phyloP scores from a whole-genome alignment of 2,888 invertebrate genomes.

The Salpingus planirostris region DNA sequence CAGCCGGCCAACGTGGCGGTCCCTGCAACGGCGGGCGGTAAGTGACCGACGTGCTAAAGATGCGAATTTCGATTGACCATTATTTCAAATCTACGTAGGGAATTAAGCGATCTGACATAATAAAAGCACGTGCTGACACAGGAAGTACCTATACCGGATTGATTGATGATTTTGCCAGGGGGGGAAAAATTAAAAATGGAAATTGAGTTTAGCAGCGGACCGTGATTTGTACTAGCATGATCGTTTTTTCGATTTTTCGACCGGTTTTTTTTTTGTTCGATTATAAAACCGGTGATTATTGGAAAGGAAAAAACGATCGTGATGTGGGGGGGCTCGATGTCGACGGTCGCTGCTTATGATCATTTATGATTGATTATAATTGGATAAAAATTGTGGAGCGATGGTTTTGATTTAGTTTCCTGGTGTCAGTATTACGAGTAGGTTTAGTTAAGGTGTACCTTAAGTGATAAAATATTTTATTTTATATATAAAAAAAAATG shows the following conservation, averaged over 20 bases:
- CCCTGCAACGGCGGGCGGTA: slow-evolving; percentile 13
- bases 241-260: too few relatives aligned
- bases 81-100: slow-evolving; percentile 11
- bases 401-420: slow-evolving; percentile 8
- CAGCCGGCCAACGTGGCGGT: slow-evolving; percentile 8
- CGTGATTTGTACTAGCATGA: too few relatives aligned
- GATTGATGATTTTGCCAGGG: too few relatives aligned
- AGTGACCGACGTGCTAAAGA: too few relatives aligned
- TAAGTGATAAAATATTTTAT: slow-evolving; percentile 34
- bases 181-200: too few relatives aligned
- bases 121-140: slow-evolving; percentile 21
- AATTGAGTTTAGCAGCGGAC: too few relatives aligned
- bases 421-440: slow-evolving; percentile 30
- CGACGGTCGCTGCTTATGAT: background rate
- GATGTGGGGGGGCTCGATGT: too few relatives aligned
- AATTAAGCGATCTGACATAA: slow-evolving; percentile 19
- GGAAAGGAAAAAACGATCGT: too few relatives aligned
- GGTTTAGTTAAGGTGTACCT: slow-evolving; percentile 25
- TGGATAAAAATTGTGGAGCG: background rate
- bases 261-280: too few relatives aligned
- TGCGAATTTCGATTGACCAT: background rate
- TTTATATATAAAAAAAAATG: slow-evolving; percentile 25
- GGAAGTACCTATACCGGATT: slow-evolving; percentile 9
- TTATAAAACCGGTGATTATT: too few relatives aligned
- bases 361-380: background rate